A percentile compares a stretch with the other conserved stretches of the same genome.
These are phyloP conservation scores for Polyodon spathula DNA, from an alignment of 2,113 vertebrate genomes.

Conservation along the genomic window DNA sequence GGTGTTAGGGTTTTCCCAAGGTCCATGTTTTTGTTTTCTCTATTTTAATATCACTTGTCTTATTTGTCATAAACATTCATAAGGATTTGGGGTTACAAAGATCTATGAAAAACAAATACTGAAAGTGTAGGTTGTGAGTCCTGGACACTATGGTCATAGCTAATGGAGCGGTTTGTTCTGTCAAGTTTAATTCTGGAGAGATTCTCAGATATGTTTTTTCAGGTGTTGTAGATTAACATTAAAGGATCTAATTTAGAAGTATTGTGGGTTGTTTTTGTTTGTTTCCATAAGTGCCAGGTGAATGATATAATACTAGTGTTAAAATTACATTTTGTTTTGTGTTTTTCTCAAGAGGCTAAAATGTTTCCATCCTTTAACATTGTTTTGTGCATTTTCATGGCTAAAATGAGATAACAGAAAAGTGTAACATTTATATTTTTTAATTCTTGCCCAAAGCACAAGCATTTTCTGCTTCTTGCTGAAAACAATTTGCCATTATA, in stretches of 20 bases:
- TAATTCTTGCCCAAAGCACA: background rate
- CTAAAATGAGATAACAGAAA: background rate
- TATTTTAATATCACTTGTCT: slow-evolving; percentile 2
- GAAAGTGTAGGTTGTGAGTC: too few relatives aligned
- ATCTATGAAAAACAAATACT: too few relatives aligned
- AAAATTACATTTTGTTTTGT: slow-evolving; percentile 3
- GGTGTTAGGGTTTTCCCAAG: background rate
- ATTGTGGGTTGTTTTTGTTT: background rate
- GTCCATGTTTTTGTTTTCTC: slow-evolving; percentile 6
- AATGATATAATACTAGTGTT: background rate
- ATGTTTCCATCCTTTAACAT: background rate
- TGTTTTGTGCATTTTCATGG: background rate
- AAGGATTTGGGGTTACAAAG: too few relatives aligned
- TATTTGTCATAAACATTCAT: background rate
- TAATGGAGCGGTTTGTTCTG: slow-evolving; percentile 4
- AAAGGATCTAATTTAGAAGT: background rate
- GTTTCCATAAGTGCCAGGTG: background rate
- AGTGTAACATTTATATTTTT: background rate
- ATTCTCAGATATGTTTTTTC: slow-evolving; percentile 3
- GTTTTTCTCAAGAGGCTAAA: slow-evolving; percentile 7
- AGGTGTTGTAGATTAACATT: slow-evolving; percentile 8
- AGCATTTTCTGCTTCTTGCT: background rate
- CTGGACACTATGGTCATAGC: too few relatives aligned
- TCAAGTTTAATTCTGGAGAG: slow-evolving; percentile 2
- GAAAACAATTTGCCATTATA: too few relatives aligned